Percentiles rank a stretch among this genome's conserved stretches.
Evolutionary conservation across 2,797 vertebrate species (phyloP).

Genomic region (Chromis chromis): DNA sequence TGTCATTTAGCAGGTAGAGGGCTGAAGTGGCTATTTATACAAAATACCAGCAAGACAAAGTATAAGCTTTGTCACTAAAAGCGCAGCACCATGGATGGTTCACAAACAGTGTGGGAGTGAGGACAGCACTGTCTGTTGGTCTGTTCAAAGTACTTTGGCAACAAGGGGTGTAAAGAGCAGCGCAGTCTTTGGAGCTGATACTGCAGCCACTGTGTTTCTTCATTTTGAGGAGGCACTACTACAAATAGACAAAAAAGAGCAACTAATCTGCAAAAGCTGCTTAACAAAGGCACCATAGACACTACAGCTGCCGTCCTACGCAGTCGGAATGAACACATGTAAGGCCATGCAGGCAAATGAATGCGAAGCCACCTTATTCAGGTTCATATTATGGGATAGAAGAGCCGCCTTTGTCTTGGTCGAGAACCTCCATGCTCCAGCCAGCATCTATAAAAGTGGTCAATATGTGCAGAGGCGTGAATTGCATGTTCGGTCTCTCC

Average conservation of each 20-base stretch:
- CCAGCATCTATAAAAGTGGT: constrained; percentile 57
- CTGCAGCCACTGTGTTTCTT: constrained; percentile 10
- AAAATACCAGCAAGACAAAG: constrained; percentile 7
- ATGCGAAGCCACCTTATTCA: too few species aligned
- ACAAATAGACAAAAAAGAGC: constrained; percentile 2
- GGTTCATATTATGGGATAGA: background rate
- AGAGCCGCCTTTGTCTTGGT: constrained; percentile 22
- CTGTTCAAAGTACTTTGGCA: constrained; percentile 37
- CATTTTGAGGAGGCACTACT: constrained; percentile 1
- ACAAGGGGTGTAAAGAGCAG: constrained; percentile 21
- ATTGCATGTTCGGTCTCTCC: constrained; percentile 56
- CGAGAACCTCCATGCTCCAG: constrained; percentile 37
- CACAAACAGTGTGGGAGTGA: constrained; percentile 14
- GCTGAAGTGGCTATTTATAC: background rate
- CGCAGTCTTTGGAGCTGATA: constrained; percentile 18
- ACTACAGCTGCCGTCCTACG: background rate
- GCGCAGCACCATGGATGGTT: constrained; percentile 3
- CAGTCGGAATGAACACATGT: background rate
- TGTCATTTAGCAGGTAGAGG: background rate
- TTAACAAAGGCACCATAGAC: background rate
- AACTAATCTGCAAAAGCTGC: constrained; percentile 11
- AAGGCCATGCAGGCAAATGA: too few species aligned
- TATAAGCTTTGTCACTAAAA: background rate
- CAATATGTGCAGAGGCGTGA: constrained; percentile 62
- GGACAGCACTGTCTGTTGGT: constrained; percentile 19